Percentiles rank a stretch among this genome's conserved stretches.
These are phyloP conservation scores for Actinia tenebrosa DNA, from an alignment of 64 coral and sea anemone genomes.

Conservation along the genomic window DNA sequence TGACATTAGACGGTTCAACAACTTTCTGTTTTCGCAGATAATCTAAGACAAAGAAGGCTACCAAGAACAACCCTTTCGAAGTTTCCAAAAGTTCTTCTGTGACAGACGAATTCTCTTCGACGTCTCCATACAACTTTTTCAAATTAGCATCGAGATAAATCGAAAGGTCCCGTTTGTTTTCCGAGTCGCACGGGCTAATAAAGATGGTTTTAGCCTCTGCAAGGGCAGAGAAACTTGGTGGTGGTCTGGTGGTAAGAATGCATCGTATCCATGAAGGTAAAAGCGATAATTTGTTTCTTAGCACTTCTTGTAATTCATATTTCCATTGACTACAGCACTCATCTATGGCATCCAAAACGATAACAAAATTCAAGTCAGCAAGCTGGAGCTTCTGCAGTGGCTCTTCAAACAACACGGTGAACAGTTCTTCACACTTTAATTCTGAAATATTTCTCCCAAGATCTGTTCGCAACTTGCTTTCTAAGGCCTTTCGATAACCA, in stretches of 20 bases:
- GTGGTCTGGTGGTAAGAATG: conserved; percentile 41
- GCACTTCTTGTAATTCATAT: conserved; percentile 15
- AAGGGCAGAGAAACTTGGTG: not conserved
- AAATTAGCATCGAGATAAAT: not conserved
- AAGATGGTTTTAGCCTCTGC: not conserved
- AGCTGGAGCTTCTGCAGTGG: conserved; percentile 11
- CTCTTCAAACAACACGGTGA: conserved; percentile 41
- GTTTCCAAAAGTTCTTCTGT: not conserved
- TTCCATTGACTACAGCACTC: conserved; percentile 8
- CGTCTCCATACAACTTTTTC: not conserved
- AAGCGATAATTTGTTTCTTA: not conserved
- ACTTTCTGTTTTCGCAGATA: not conserved
- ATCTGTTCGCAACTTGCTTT: conserved; percentile 41
- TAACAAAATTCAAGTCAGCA: conserved; percentile 1
- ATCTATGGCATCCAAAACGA: conserved; percentile 38
- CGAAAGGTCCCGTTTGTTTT: conserved; percentile 30
- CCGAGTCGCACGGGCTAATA: not conserved
- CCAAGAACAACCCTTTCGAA: not conserved
- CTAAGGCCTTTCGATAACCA: conserved; percentile 26
- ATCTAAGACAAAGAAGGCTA: not conserved
- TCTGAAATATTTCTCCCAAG: conserved; percentile 9
- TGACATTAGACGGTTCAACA: not conserved
- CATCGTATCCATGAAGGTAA: conserved; percentile 26
- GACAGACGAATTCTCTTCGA: not conserved
- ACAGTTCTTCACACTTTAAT: conserved; percentile 40